These are phyloP conservation scores for Poeciliopsis gracilis DNA, from an alignment of 2,797 vertebrate genomes.

Conservation along the genomic window DNA sequence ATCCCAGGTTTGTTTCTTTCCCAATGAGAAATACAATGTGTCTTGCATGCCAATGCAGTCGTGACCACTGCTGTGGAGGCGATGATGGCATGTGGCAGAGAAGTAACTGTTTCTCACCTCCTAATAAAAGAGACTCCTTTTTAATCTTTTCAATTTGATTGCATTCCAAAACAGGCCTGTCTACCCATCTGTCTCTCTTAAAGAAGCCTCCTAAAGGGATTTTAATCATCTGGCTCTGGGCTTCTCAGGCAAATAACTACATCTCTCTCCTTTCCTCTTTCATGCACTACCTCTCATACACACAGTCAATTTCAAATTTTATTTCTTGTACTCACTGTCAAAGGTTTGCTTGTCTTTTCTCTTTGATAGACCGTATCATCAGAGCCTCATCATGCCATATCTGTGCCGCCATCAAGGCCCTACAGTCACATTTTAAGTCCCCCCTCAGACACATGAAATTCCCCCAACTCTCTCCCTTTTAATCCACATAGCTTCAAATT, in stretches of 20 bases:
- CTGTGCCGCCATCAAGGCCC: constrained; percentile 71
- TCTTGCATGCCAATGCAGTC: constrained; percentile 71
- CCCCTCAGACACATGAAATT: constrained; percentile 68
- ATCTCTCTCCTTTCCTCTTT: constrained; percentile 58
- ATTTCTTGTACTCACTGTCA: constrained; percentile 67
- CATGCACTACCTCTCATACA: constrained; percentile 27
- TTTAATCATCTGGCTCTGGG: constrained; percentile 79
- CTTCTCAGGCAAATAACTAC: constrained; percentile 77
- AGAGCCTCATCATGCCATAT: constrained; percentile 69
- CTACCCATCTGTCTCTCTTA: constrained; percentile 82
- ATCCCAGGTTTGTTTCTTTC: constrained; percentile 69
- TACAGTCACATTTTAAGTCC: constrained; percentile 68
- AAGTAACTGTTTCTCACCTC: constrained; percentile 82
- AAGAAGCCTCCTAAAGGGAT: constrained; percentile 81
- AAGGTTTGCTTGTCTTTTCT: constrained; percentile 65
- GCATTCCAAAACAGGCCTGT: constrained; percentile 77
- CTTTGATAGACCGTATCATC: constrained; percentile 63
- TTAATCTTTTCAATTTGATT: constrained; percentile 81
- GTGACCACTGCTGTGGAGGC: constrained; percentile 73
- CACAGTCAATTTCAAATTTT: constrained; percentile 65
- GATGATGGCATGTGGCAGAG: constrained; percentile 76
- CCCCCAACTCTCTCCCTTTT: constrained; percentile 77
- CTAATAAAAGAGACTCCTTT: constrained; percentile 79
- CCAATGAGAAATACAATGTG: constrained; percentile 61
- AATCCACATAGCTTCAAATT: constrained; percentile 81